A percentile compares a stretch with the other conserved stretches of the same genome.
Evolutionary conservation across 2,888 invertebrate species (phyloP).

Genomic region (Drosophila acutilabella): DNA sequence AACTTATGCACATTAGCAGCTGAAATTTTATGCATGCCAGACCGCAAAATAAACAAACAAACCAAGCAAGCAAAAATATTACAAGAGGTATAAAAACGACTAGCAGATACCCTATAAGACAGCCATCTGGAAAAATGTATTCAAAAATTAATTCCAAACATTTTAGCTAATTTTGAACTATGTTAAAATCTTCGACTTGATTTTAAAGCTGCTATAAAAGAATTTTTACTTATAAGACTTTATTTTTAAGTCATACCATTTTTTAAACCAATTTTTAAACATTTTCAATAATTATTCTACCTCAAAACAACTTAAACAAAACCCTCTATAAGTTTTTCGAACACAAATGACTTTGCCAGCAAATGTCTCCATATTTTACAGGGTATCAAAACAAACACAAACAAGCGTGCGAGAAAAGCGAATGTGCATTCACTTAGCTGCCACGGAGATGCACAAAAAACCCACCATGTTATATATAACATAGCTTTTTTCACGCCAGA

Average conservation of each 20-base stretch:
- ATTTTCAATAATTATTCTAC: background rate
- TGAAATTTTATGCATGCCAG: conserved; percentile 66
- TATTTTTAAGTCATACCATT: too few species aligned
- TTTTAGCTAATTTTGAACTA: too few species aligned
- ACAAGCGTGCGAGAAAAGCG: conserved; percentile 9
- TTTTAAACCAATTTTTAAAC: too few species aligned
- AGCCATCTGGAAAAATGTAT: too few species aligned
- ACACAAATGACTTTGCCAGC: too few species aligned
- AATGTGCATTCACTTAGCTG: conserved; percentile 40
- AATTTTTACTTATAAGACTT: too few species aligned
- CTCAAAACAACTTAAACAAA: too few species aligned
- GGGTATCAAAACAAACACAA: conserved; percentile 29
- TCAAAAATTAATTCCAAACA: too few species aligned
- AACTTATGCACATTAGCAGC: conserved; percentile 56
- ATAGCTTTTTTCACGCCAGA: conserved; percentile 8
- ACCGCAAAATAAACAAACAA: conserved; percentile 56
- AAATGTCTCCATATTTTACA: background rate
- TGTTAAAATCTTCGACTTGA: too few species aligned
- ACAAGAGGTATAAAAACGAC: background rate
- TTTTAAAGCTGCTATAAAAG: too few species aligned
- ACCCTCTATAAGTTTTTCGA: too few species aligned
- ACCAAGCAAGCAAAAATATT: conserved; percentile 16
- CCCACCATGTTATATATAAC: too few species aligned
- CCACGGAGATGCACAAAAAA: conserved; percentile 5
- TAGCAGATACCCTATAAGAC: conserved; percentile 23